Percentiles rank a stretch among this genome's conserved stretches.
phyloP scores from a whole-genome alignment of 2,888 invertebrate genomes.

The Cataglyphis altisquamis region DNA sequence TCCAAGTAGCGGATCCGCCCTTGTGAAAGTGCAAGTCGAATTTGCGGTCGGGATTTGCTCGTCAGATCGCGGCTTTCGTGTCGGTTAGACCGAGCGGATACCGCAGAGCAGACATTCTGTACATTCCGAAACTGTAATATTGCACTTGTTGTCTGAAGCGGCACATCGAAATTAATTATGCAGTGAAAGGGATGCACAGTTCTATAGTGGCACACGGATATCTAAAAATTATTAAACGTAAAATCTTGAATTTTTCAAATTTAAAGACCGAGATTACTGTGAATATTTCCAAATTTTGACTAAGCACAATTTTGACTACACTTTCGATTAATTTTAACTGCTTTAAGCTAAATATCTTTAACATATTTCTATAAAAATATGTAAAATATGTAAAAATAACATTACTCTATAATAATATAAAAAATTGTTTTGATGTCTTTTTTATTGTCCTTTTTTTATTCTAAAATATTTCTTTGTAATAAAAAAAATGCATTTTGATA shows the following conservation, averaged over 20 bases:
- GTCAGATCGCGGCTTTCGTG: conserved; percentile 53
- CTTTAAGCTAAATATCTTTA: not conserved
- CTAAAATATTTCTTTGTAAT: not conserved
- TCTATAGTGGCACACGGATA: no score
- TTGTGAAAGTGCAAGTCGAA: conserved; percentile 53
- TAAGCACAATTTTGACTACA: not conserved
- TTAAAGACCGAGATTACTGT: not conserved
- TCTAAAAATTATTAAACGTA: not conserved
- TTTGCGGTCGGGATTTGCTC: conserved; percentile 50
- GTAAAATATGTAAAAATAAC: not conserved
- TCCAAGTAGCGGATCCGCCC: conserved; percentile 49
- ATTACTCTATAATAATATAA: not conserved
- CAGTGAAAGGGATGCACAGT: not conserved
- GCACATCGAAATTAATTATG: conserved; percentile 42
- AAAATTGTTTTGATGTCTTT: not conserved
- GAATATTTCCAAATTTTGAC: not conserved
- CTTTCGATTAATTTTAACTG: not conserved
- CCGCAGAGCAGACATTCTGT: conserved; percentile 49
- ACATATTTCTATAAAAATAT: not conserved
- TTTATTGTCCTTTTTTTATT: not conserved
- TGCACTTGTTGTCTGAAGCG: conserved; percentile 53
- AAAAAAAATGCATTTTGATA: conserved; percentile 4
- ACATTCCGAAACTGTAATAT: conserved; percentile 51
- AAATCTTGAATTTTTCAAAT: not conserved
- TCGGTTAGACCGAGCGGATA: conserved; percentile 33